Evolutionary conservation across 2,797 vertebrate genomes (phyloP), one percentile per base, ranked within the genome.

Genomic region (Helicolenus hilgendorfi): DNA sequence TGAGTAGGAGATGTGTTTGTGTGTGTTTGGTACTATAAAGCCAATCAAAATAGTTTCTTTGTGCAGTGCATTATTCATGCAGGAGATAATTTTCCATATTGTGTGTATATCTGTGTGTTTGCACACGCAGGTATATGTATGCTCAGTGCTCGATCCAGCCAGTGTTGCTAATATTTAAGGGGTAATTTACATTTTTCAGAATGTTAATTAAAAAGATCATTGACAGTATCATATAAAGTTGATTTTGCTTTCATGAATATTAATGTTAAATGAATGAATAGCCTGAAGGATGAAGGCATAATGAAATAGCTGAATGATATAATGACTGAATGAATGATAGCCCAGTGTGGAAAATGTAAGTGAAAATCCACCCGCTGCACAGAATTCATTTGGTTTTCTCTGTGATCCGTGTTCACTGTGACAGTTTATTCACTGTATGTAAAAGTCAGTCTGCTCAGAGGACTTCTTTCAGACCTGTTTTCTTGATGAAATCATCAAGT

Each of bases 1-100:
- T 99, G 96, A 99, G 98, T 75, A 4, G 7, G 3, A 63, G 2
- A 49, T 4, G 0, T 4, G 11, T 2, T 5, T 79, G 59, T 36
- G 29, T 62, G 20, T 68, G 29, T 55, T 13, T 67, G 68, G 15
- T 59, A 45, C 41, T 45, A 7, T 59, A 53, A 63, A 64, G 41
- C 18, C 1, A 2, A 10, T 24, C 14, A 33, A 56, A 69, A 1
- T 3, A 24, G 67, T 69, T 76, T 64, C 62, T 71, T 31, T 85
- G 24, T 35, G 11, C 13, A 5, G 20, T 62, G 36, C 1, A 11
- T 29, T 62, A 41, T 74, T 59, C 24, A 73, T 7, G 67, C 63
- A 15, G 15, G 22, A 36, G 7, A 33, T 70, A 0, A 3, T 53
- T 55, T 60, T 60, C 36, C 36, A 59, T 41, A 8, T 45, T 63